Base-by-base conservation (phyloP, 2,888 invertebrate genomes). In the Cylloceria caligata region DNA sequence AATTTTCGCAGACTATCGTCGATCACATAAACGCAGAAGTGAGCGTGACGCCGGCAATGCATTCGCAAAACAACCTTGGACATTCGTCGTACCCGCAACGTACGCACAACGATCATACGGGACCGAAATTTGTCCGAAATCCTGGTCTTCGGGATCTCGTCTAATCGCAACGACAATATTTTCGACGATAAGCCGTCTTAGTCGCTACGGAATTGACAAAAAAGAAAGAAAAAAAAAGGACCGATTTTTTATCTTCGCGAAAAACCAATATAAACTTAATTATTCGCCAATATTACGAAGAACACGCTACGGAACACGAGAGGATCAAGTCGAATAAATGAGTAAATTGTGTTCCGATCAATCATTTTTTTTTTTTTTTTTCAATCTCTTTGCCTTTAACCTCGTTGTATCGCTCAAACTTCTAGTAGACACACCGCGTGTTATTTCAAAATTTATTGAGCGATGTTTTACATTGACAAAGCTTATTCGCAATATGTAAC, bases 1-100 rank as follows among this genome's bases (percentile, higher is more conserved):
- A 0, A 13, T 27, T 49, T 77, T 73, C 11, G 6, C 73, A 81
- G 81, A 81, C 81, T 3, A 0, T 81, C 4, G 73, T 74, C 1
- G 81, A 81, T 74, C 78, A 78, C 64, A 64, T 78, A 3, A 21
- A 74, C 62, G 36, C 19, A 11, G 65, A 78, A n/a, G 57, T 81
- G 9, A 2, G n/a, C 3, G 19, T 57, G 0, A 36, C 24, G n/a
- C 39, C 52, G 45, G 52, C 42, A 11, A 16, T 3, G n/a, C 11
- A 34, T 16, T 13, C 42, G 39, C 39, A 13, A 39, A 13, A 39
- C 39, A 39, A n/a, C n/a, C n/a, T n/a, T n/a, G n/a, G 39, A 39
- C 13, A 39, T 11, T 13, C 11, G 2, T 13, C 39, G 13, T 2
- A 39, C 39, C 13, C 39, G 13, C 13, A 13, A 13, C 39, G 3